These are phyloP conservation scores for Bufo gargarizans DNA, from an alignment of 2,113 vertebrate species.

Conservation along the genomic window DNA sequence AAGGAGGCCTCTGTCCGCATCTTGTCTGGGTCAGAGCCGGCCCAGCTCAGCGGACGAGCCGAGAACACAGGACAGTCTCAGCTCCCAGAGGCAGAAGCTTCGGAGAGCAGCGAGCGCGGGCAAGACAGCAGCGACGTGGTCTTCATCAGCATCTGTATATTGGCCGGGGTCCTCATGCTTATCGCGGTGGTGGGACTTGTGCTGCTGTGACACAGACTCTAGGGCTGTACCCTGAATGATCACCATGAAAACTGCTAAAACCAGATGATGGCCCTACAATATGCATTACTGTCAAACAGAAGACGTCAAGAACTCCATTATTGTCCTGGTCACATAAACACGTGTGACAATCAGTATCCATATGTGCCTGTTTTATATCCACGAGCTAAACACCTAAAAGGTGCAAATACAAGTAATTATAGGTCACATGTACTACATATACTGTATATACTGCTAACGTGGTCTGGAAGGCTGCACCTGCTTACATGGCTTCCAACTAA, in stretches of 20 bases:
- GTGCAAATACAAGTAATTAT: neutral
- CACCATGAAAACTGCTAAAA: neutral
- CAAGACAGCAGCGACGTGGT: conserved; percentile 92
- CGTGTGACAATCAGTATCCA: neutral
- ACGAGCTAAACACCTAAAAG: neutral
- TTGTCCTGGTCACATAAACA: neutral
- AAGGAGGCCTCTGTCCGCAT: conserved; percentile 86
- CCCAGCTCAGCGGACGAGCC: conserved; percentile 72
- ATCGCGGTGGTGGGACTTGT: conserved; percentile 91
- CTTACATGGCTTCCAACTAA: too few species aligned
- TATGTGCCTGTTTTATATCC: neutral
- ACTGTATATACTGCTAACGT: neutral
- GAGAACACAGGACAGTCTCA: conserved; percentile 74
- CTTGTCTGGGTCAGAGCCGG: conserved; percentile 76
- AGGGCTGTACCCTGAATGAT: neutral
- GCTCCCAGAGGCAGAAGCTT: neutral
- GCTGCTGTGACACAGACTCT: conserved; percentile 76
- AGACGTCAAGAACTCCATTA: neutral
- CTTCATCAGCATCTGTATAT: conserved; percentile 94
- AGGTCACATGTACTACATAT: neutral
- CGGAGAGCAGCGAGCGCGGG: conserved; percentile 57
- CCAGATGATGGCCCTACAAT: neutral
- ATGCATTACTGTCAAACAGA: neutral
- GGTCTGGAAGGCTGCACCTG: too few species aligned
- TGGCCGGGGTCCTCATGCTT: conserved; percentile 94